phyloP scores from a whole-genome alignment of 1,140 invertebrate species.

The Drosophila mayri region DNA sequence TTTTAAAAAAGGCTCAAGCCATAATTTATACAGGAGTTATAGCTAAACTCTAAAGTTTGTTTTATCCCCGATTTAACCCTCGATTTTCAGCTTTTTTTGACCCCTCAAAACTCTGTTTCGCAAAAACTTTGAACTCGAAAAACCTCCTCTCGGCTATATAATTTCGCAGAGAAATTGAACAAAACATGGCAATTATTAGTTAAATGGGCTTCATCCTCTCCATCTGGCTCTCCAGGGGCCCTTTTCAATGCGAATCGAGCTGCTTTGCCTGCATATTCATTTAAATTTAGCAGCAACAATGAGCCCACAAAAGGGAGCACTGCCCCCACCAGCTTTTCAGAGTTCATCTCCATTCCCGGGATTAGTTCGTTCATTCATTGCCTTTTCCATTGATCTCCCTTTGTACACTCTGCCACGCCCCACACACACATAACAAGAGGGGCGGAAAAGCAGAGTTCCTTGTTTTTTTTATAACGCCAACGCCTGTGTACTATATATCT shows the following conservation, averaged over 20 bases:
- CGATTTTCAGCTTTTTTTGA: not conserved
- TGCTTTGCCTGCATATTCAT: constrained; percentile 66
- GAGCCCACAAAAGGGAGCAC: constrained; percentile 26
- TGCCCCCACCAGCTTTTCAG: constrained; percentile 11
- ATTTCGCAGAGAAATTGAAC: constrained; percentile 23
- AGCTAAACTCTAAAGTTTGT: not conserved
- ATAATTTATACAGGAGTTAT: not conserved
- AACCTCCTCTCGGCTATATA: not conserved
- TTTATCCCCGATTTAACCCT: not conserved
- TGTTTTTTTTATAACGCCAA: not conserved
- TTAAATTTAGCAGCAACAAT: constrained; percentile 53
- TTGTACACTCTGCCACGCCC: constrained; percentile 16
- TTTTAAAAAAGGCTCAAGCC: not conserved
- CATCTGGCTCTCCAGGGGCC: not conserved
- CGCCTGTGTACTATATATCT: constrained; percentile 33
- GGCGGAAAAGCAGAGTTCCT: not conserved
- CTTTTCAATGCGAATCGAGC: constrained; percentile 44
- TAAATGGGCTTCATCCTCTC: constrained; percentile 47
- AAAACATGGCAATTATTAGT: constrained; percentile 60
- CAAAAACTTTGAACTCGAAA: not conserved
- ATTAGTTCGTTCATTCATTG: constrained; percentile 43
- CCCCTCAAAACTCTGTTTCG: not conserved
- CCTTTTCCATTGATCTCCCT: constrained; percentile 56
- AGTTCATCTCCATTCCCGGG: constrained; percentile 31
- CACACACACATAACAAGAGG: not conserved